Conservation (phyloP, 2,797 vertebrate species). For the Eupleurogrammus muticus region DNA sequence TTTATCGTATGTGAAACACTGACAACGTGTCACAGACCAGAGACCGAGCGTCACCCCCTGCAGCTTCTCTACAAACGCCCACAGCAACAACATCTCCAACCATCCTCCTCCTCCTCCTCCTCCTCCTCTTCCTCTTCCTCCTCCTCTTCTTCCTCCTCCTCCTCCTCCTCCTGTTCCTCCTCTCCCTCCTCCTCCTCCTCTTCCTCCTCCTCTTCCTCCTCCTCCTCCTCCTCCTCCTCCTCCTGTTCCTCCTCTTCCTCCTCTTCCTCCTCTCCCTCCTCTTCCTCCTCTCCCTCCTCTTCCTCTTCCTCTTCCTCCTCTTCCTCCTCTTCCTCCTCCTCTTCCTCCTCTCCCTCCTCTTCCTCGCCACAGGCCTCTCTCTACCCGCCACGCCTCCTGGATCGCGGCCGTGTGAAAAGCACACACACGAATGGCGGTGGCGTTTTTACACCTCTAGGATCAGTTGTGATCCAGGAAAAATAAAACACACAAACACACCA, state of each 20-base stretch:
- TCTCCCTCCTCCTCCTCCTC: too few species aligned
- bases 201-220: too few species aligned
- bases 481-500: background rate
- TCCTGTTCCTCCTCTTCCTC: too few species aligned
- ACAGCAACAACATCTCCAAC: background rate
- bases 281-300: too few species aligned
- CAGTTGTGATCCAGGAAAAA: constrained; percentile 24
- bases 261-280: too few species aligned
- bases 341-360: too few species aligned
- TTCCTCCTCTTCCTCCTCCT: too few species aligned
- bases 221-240: too few species aligned
- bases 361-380: constrained; percentile 46
- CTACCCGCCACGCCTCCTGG: constrained; percentile 81
- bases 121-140: background rate
- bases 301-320: too few species aligned
- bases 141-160: constrained; percentile 50
- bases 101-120: constrained; percentile 29
- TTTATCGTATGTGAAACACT: too few species aligned
- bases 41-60: background rate
- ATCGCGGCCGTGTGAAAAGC: constrained; percentile 70
- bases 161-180: too few species aligned
- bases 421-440: constrained; percentile 55
- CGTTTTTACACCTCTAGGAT: constrained; percentile 37
- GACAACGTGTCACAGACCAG: too few species aligned
- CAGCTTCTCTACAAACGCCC: background rate